Base-by-base conservation (phyloP, 92 coral and sea anemone species). In the Actinernus sp. region DNA sequence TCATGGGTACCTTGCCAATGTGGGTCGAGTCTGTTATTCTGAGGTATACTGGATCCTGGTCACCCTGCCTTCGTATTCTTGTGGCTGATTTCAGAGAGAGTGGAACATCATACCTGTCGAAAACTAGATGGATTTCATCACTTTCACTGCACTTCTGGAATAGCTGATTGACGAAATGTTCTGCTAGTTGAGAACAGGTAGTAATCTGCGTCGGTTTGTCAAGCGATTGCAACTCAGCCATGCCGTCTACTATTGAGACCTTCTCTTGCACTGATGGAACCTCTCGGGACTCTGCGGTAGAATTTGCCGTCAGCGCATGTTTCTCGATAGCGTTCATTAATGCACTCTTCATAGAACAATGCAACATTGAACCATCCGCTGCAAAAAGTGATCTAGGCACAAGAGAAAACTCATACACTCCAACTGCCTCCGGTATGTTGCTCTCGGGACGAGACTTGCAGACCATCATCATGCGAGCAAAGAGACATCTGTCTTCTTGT, bases 201-300 rank as follows among this genome's bases (percentile, higher is more conserved):
- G 22, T 9, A 12, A 73, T 56, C 77, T 46, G 2, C 1, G 6
- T 59, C 8, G 80, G 86, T 58, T 82, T 82, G 49, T 82, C 72
- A 6, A 82, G 50, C 4, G 83, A 52, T 37, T 75, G 74, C 0
- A 83, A 73, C 25, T 83, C 84, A 2, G 84, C 77, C 88, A 73
- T 81, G 28, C 60, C 82, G 51, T 73, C 82, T 22, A 82, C 41
- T 26, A 81, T 48, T 8, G 29, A 34, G 1, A 81, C 81, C 31
- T 25, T 48, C 63, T 39, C 16, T 31, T 5, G 4, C 30, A 26
- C 21, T 31, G 39, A 27, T 32, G 1, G 19, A 2, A 1, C 44
- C 0, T 0, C 25, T 6, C 8, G 41, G 6, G 6, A 14, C 10
- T 18, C 19, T 45, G 52, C 19, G 10, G 52, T 45, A 9, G 10